Evolutionary conservation across 2,113 vertebrate genomes (phyloP), one percentile per base, ranked within the genome.

Genomic region (Nycticorax nycticorax): DNA sequence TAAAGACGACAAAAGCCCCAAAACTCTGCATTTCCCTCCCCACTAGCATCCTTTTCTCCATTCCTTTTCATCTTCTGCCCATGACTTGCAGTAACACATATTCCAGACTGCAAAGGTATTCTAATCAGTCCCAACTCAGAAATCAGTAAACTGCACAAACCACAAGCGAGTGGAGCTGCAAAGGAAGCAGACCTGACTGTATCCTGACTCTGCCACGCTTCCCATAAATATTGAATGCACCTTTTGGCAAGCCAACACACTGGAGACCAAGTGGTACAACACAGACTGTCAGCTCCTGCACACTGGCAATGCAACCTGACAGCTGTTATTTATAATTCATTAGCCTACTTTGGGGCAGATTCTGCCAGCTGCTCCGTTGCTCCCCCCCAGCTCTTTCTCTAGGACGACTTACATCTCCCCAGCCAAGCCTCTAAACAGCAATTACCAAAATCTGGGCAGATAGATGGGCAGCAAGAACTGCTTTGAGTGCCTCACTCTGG

Each of bases 291-390:
- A 92, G 93, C 68, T 88, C 69, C 90, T 71, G 86, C 8, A 43
- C 24, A 7, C 86, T 62, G 78, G 52, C 93, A 78, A 92, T 88
- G 60, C 85, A 96, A 71, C 89, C 93, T 73, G 93, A 96, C 97
- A 97, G 96, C 75, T 96, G 94, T 88, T 94, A 96, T 98, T 95
- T 97, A 97, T 97, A 97, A 98, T 98, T 97, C 95, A 98, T 96
- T 78, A 95, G 89, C 77, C 84, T 63, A n/a, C 93, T 96, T 52
- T 30, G 78, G 85, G 96, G 86, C 88, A 88, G 93, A 93, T 94
- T 83, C 86, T 93, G 91, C 95, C 97, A 97, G 96, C 96, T 97
- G 97, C 92, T 96, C 92, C 76, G 74, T 55, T 88, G 67, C 9
- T 59, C 59, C 67, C 52, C 63, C 77, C 27, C 3, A 2, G 59